These are phyloP conservation scores for Hanleya hanleyi DNA, from an alignment of 2,888 invertebrate genomes.

Conservation along the genomic window DNA sequence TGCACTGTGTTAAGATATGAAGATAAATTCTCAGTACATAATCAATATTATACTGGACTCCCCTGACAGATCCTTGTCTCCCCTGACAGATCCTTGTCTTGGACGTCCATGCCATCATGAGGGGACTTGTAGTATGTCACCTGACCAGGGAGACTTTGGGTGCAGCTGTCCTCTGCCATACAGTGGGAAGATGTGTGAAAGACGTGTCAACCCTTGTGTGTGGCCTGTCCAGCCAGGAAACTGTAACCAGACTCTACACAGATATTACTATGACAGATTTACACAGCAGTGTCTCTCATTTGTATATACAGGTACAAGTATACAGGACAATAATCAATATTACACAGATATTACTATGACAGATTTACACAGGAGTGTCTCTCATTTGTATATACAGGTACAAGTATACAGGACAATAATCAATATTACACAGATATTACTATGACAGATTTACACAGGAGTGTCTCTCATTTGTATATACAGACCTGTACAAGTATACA, in stretches of 20 bases:
- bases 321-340: no score
- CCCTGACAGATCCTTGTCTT: slow-evolving; percentile 56
- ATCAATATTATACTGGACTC: no score
- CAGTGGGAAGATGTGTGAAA: slow-evolving; percentile 57
- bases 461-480: slow-evolving; percentile 61
- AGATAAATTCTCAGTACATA: no score
- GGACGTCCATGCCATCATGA: slow-evolving; percentile 58
- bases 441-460: slow-evolving; percentile 59
- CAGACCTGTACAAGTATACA: slow-evolving; percentile 46
- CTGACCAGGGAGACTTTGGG: slow-evolving; percentile 39
- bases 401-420: no score
- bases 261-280: slow-evolving; percentile 61
- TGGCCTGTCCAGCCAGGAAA: slow-evolving; percentile 58
- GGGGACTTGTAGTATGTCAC: slow-evolving; percentile 45
- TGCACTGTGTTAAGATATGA: no score
- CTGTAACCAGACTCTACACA: slow-evolving; percentile 50
- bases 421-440: slow-evolving; percentile 52
- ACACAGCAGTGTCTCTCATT: slow-evolving; percentile 60
- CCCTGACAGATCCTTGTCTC: no score
- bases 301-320: slow-evolving; percentile 54
- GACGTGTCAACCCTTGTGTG: slow-evolving; percentile 59
- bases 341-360: slow-evolving; percentile 60
- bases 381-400: slow-evolving; percentile 62
- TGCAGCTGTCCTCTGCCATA: slow-evolving; percentile 61
- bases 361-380: slow-evolving; percentile 56